Base-by-base conservation (phyloP, 2,113 vertebrate species). In the Peucedramus taeniatus region DNA sequence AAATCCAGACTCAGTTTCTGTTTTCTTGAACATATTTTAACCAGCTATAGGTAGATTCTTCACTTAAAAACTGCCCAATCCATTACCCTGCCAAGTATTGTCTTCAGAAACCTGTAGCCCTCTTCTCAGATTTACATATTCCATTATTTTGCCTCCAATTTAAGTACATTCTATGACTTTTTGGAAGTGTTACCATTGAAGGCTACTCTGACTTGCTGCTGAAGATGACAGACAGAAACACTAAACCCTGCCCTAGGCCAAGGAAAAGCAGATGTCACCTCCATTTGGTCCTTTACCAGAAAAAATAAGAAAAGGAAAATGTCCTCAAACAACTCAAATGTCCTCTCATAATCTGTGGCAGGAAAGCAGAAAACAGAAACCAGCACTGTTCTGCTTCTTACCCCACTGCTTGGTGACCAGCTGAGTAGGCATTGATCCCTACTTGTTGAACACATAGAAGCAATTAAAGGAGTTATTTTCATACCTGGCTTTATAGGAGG, bases 1-100 rank as follows among this genome's bases (percentile, higher is more conserved):
- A 72, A 13, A 35, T 11, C 1, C 7, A 12, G 15, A 35, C 2
- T 3, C 2, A 39, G 7, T 4, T 69, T 57, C 31, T 77, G 4
- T 81, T 53, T 74, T 51, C 50, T 27, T 81, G n/a, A 81, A 84
- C 24, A 24, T 20, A 40, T 15, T 72, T 69, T 42, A 51, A 49
- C 2, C 9, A 64, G 15, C 27, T 61, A 6, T 24, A 85, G 27
- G 17, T 22, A 50, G 19, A 33, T 54, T 93, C 17, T 57, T 89
- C 37, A 33, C 8, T 57, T 42, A 70, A 60, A 47, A 83, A 47
- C 7, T 33, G 18, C 28, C 28, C 31, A 30, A 3, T 42, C 51
- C 28, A 12, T 39, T 75, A 37, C 8, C 7, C 6, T 54, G 4
- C 5, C 15, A 78, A 49, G 3, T 51, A n/a, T 31, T 88, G 3